Evolutionary conservation across 2,797 vertebrate species (phyloP), one percentile per base, ranked within the genome.

Genomic region (Myioborus melanocephalus): DNA sequence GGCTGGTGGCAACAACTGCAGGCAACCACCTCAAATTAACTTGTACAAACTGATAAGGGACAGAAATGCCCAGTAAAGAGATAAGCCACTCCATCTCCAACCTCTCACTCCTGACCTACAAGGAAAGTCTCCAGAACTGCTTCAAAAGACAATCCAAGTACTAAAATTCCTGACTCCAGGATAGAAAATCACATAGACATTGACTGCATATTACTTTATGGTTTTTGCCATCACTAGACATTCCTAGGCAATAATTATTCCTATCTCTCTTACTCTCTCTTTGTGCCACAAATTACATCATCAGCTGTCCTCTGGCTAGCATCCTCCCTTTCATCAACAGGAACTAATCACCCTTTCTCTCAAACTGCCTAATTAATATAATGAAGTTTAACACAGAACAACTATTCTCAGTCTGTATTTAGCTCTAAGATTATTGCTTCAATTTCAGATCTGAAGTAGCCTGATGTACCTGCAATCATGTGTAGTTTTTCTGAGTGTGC

Each of bases 401-500:
- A 89, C 92, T 92, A 79, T 87, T 89, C 77, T 87, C 80, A 91
- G 59, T 63, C 88, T 84, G 88, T 53, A 87, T 96, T 96, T 94
- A 95, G 90, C 91, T 95, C 77, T 82, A 84, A 94, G 83, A 80
- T 87, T 90, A 93, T 88, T 82, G 91, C 77, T 94, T 94, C 90
- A 79, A 24, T 91, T 94, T 95, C 94, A 84, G 88, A 79, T 59
- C 72, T 50, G n/a, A 89, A 89, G 86, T 89, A 91, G 88, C 80
- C 77, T 78, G 53, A 14, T 39, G 59, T 17, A 35, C 88, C 91
- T 79, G 72, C 61, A 72, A 66, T 72, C 94, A 4, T 7, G 16
- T 76, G 83, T 56, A 8, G 53, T 32, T 84, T 80, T 76, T 32
- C 77, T 87, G 63, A 50, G 59, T 44, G 57, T 28, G 3, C 57